These are phyloP conservation scores for Phoebastria nigripes DNA, from an alignment of 2,797 vertebrate species.

Conservation along the genomic window DNA sequence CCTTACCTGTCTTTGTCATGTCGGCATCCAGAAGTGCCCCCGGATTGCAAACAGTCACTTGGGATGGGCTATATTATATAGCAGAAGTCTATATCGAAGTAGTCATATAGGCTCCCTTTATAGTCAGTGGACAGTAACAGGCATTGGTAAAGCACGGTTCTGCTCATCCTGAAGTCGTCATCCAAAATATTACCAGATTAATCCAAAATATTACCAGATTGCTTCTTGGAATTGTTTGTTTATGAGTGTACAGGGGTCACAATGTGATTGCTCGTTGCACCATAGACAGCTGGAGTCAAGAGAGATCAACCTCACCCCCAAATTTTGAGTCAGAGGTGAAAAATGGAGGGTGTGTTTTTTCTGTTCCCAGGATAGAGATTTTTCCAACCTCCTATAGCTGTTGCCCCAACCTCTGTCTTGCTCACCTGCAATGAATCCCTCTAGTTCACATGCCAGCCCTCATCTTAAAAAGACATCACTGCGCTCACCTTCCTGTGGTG, in stretches of 20 bases:
- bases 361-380: not conserved
- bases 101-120: not conserved
- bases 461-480: not conserved
- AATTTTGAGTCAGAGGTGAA: not conserved
- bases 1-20: not conserved
- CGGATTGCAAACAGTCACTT: not conserved
- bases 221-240: not conserved
- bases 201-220: not conserved
- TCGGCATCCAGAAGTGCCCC: not conserved
- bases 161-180: not conserved
- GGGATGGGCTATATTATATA: not conserved
- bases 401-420: not conserved
- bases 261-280: not conserved
- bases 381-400: not conserved
- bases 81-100: not conserved
- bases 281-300: not conserved
- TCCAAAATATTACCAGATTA: not conserved
- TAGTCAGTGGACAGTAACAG: not conserved
- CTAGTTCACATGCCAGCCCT: not conserved
- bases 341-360: not conserved
- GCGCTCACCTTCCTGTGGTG: not conserved
- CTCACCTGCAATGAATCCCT: not conserved
- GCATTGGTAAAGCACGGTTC: not conserved
- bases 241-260: not conserved
- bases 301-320: not conserved